phyloP scores from a whole-genome alignment of 23 tunicate species.

The Styela clava region DNA sequence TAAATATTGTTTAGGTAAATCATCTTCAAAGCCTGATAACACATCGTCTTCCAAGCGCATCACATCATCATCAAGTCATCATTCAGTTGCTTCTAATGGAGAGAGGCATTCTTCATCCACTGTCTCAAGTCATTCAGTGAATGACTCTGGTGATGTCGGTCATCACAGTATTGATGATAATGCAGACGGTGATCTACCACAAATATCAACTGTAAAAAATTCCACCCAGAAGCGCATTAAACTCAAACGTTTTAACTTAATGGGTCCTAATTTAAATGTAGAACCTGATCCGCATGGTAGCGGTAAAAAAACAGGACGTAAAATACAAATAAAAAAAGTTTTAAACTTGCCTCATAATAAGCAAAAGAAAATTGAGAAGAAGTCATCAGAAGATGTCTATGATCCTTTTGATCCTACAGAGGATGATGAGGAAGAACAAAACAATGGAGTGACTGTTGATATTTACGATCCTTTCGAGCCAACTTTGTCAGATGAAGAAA shows the following conservation, averaged over 20 bases:
- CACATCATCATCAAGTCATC: background rate
- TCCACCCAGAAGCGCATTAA: background rate
- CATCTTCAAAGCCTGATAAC: background rate
- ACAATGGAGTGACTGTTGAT: slow-evolving; percentile 8
- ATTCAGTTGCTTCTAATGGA: background rate
- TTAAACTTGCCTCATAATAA: slow-evolving; percentile 53
- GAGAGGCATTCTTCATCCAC: background rate
- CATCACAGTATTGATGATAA: background rate
- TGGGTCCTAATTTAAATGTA: background rate
- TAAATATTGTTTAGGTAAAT: background rate
- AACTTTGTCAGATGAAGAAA: slow-evolving; percentile 73
- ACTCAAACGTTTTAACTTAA: background rate
- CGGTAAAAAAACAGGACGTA: slow-evolving; percentile 15
- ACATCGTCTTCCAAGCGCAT: too few relatives aligned
- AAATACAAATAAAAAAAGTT: slow-evolving; percentile 50
- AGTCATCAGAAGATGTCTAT: slow-evolving; percentile 20
- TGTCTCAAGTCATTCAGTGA: background rate
- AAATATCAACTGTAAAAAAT: background rate
- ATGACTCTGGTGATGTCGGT: background rate
- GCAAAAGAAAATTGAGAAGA: background rate
- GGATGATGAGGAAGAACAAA: slow-evolving; percentile 23
- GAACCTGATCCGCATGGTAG: background rate
- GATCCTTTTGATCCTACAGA: slow-evolving; percentile 50
- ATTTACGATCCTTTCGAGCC: slow-evolving; percentile 90
- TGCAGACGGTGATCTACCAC: background rate